These are phyloP conservation scores for Halcyon senegalensis DNA, from an alignment of 2,113 vertebrate genomes.

Conservation along the genomic window DNA sequence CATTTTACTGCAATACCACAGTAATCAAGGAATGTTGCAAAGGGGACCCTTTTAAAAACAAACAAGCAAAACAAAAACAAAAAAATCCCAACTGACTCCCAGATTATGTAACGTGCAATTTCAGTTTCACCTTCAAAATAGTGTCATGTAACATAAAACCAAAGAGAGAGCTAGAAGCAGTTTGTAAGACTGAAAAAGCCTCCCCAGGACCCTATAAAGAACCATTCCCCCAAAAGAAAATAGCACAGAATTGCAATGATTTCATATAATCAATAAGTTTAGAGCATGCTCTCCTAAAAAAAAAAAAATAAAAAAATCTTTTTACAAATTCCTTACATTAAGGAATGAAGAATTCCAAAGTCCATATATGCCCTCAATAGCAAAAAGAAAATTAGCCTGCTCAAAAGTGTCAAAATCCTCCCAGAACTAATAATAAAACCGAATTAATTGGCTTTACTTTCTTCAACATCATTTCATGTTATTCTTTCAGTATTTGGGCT, in stretches of 20 bases:
- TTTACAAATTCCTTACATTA: not conserved
- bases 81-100: not conserved
- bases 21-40: not conserved
- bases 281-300: not conserved
- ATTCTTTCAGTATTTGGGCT: not conserved
- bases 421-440: not conserved
- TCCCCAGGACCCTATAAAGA: not conserved
- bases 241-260: not conserved
- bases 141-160: not conserved
- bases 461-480: not conserved
- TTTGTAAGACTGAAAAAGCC: not conserved
- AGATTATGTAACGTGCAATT: slow-evolving; percentile 53
- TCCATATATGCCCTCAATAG: not conserved
- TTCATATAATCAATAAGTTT: not conserved
- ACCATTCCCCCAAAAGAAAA: not conserved
- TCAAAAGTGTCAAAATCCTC: not conserved
- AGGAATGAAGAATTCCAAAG: not conserved
- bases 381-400: not conserved
- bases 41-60: not conserved
- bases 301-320: not conserved
- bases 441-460: not conserved
- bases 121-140: slow-evolving; percentile 35
- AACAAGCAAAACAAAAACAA: not conserved
- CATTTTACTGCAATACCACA: not conserved
- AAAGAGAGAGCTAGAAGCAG: not conserved